A percentile compares a stretch with the other conserved stretches of the same genome.
Evolutionary conservation across 2,888 invertebrate genomes (phyloP).

Genomic region (Latrodectus hesperus): DNA sequence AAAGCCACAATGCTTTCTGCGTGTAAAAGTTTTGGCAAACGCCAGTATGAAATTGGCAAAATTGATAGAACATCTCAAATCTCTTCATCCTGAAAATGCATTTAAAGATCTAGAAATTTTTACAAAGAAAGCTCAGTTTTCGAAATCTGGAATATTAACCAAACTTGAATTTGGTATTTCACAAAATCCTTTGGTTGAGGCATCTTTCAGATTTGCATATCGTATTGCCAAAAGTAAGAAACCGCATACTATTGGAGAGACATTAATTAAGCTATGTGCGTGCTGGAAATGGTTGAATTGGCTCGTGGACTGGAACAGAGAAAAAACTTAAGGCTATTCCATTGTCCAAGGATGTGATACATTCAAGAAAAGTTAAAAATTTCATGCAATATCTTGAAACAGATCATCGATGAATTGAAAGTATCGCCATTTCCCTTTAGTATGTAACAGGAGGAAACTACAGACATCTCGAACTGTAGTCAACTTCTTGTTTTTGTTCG

Average conservation of each 20-base stretch:
- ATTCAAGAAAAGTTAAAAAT: too few species aligned
- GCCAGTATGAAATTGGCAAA: conserved; percentile 65
- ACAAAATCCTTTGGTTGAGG: conserved; percentile 40
- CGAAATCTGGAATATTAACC: too few species aligned
- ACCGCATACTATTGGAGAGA: conserved; percentile 64
- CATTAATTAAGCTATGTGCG: conserved; percentile 48
- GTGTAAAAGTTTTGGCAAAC: conserved; percentile 62
- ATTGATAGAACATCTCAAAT: conserved; percentile 60
- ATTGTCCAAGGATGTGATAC: too few species aligned
- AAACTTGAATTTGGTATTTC: conserved; percentile 52
- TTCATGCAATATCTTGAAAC: conserved; percentile 44
- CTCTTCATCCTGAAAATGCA: conserved; percentile 57
- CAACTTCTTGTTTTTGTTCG: conserved; percentile 57
- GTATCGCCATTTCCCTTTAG: conserved; percentile 59
- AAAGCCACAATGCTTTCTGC: conserved; percentile 64
- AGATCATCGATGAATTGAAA: conserved; percentile 57
- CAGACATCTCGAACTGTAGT: conserved; percentile 72
- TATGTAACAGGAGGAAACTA: conserved; percentile 74
- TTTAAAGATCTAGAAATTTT: conserved; percentile 41
- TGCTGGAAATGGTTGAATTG: too few species aligned
- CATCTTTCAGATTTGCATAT: conserved; percentile 59
- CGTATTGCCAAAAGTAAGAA: conserved; percentile 60
- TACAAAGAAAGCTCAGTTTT: conserved; percentile 7
- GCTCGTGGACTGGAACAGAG: too few species aligned
- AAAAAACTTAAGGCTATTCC: too few species aligned